Conservation (phyloP, 1,140 invertebrate genomes). For the Aphaenogaster floridana region DNA sequence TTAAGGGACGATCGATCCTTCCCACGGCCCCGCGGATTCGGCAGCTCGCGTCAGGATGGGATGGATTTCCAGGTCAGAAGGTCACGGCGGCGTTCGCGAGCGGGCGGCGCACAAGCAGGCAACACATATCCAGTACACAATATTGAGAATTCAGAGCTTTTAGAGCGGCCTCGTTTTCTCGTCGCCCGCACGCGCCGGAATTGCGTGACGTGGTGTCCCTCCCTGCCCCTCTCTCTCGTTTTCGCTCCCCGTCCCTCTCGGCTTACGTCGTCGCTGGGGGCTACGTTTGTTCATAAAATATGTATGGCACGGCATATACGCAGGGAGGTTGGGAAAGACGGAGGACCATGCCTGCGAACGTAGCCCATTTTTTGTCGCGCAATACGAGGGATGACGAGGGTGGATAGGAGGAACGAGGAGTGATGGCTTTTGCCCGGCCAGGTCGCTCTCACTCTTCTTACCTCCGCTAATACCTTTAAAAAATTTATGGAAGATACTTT, state of each 20-base stretch:
- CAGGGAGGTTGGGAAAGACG: not conserved
- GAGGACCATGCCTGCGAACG: not conserved
- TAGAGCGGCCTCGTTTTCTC: conserved; percentile 22
- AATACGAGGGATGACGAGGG: conserved; percentile 3
- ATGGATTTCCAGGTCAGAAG: conserved; percentile 61
- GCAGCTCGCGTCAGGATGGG: conserved; percentile 37
- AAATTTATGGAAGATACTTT: not conserved
- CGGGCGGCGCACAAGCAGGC: conserved; percentile 20
- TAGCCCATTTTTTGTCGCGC: not conserved
- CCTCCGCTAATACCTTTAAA: not conserved
- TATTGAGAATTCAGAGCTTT: conserved; percentile 57
- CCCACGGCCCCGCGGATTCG: conserved; percentile 5
- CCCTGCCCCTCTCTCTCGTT: not conserved
- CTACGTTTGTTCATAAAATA: conserved; percentile 51
- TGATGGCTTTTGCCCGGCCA: not conserved
- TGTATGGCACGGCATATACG: not conserved
- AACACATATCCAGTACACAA: conserved; percentile 45
- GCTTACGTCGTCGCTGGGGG: not conserved
- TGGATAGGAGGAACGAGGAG: not conserved
- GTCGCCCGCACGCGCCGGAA: conserved; percentile 13
- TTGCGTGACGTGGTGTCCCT: conserved; percentile 10
- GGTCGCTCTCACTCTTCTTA: not conserved
- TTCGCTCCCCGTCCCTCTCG: not conserved
- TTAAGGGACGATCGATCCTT: conserved; percentile 57
- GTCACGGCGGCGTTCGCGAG: conserved; percentile 42